Percentiles rank a stretch among this genome's conserved stretches.
Conservation (phyloP, 2,113 vertebrate genomes). For the Turnix velox region DNA sequence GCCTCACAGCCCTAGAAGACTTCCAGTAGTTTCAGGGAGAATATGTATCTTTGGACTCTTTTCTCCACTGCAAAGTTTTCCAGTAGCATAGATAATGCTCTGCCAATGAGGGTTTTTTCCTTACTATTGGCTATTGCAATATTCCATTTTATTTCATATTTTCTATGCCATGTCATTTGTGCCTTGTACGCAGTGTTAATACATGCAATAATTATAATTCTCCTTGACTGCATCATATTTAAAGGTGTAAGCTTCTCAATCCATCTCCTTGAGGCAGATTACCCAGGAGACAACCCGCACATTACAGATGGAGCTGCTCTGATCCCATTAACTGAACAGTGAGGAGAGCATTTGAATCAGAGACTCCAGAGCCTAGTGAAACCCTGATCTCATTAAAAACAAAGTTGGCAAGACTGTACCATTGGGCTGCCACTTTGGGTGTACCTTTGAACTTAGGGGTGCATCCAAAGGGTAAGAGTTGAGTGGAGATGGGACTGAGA, state of each 20-base stretch:
- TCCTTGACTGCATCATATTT: slow-evolving; percentile 71
- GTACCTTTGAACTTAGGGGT: slow-evolving; percentile 25
- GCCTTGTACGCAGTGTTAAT: slow-evolving; percentile 50
- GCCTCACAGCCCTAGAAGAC: not conserved
- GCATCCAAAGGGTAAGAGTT: not conserved
- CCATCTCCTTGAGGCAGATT: slow-evolving; percentile 68
- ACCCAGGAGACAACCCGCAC: slow-evolving; percentile 60
- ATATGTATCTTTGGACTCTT: not conserved
- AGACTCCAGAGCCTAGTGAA: slow-evolving; percentile 61
- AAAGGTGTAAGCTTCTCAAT: slow-evolving; percentile 67
- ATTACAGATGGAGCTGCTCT: slow-evolving; percentile 61
- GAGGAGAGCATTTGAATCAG: slow-evolving; percentile 49
- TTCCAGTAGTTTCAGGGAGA: slow-evolving; percentile 7
- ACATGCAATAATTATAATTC: slow-evolving; percentile 72
- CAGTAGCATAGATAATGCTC: not conserved
- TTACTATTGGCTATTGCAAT: not conserved
- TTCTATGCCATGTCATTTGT: slow-evolving; percentile 48
- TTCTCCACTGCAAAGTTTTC: slow-evolving; percentile 22
- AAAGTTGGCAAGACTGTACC: slow-evolving; percentile 29
- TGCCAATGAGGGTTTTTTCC: not conserved
- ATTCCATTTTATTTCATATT: slow-evolving; percentile 28
- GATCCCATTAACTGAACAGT: slow-evolving; percentile 68
- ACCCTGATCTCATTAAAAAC: slow-evolving; percentile 67
- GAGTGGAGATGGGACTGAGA: slow-evolving; percentile 20
- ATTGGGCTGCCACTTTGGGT: slow-evolving; percentile 39